Conservation (phyloP, 2,888 invertebrate genomes). For the Frankliniella fusca region DNA sequence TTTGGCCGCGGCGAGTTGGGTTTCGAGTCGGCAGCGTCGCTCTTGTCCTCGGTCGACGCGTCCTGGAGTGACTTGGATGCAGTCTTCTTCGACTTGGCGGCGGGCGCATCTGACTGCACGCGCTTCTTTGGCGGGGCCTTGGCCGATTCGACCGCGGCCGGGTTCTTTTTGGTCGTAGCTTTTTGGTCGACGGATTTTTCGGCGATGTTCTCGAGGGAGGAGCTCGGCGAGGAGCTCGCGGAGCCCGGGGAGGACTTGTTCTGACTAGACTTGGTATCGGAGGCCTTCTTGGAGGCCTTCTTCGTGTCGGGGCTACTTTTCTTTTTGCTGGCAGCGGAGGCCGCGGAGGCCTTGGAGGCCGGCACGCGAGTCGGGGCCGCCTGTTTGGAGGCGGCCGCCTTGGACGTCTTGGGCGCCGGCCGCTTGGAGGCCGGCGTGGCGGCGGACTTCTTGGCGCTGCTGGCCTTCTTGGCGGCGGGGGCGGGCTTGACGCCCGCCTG, state of each 20-base stretch:
- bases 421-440: not conserved
- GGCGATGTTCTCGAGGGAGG: not conserved
- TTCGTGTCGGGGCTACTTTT: not conserved
- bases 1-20: not conserved
- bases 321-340: not conserved
- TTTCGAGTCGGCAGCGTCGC: not conserved
- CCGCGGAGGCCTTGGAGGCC: not conserved
- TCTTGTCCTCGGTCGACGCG: not conserved
- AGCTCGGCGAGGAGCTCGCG: not conserved
- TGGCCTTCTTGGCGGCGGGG: not conserved
- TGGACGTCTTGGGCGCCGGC: not conserved
- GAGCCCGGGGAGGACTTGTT: not conserved
- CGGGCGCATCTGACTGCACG: not conserved
- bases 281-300: not conserved
- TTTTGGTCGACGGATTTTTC: constrained; percentile 8
- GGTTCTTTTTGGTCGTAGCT: not conserved
- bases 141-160: not conserved
- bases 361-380: not conserved
- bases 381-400: not conserved
- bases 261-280: constrained; percentile 11
- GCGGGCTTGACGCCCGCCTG: not conserved
- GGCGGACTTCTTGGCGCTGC: not conserved
- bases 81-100: not conserved
- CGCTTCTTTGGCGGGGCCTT: not conserved
- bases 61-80: not conserved